Evolutionary conservation across 2,113 vertebrate genomes (phyloP).

Genomic region (Bubo blakistoni): DNA sequence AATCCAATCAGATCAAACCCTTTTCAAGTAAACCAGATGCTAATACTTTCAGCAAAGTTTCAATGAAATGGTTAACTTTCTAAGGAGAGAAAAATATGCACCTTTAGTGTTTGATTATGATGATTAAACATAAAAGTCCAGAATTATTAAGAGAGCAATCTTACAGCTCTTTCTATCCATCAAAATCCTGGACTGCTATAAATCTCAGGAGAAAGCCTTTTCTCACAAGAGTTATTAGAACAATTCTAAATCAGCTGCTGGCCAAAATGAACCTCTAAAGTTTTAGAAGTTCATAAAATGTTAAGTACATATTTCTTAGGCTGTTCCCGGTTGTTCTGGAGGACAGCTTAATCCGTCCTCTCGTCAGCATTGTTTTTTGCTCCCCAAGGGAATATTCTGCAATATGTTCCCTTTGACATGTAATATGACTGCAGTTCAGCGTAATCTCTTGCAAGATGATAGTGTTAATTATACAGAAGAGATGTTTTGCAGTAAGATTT

Average conservation of each 20-base stretch:
- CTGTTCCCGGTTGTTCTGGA: not conserved
- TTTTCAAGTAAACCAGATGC: not conserved
- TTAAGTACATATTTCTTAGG: not conserved
- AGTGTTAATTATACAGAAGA: not conserved
- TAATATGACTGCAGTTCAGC: not conserved
- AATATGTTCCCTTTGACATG: not conserved
- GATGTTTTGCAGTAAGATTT: conserved; percentile 17
- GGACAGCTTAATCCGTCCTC: not conserved
- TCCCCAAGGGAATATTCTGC: not conserved
- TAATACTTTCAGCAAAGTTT: not conserved
- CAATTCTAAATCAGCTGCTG: not conserved
- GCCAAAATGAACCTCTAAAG: not conserved
- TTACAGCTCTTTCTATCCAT: not conserved
- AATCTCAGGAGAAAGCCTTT: not conserved
- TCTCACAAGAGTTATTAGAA: not conserved
- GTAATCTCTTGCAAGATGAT: not conserved
- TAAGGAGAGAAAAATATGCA: not conserved
- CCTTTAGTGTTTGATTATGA: not conserved
- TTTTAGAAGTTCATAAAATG: conserved; percentile 20
- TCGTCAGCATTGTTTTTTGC: not conserved
- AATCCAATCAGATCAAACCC: not conserved
- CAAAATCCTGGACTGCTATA: not conserved
- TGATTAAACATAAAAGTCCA: not conserved
- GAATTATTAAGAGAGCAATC: not conserved
- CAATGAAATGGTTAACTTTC: not conserved